Evolutionary conservation across 2,113 vertebrate species (phyloP), one percentile per base, ranked within the genome.

Genomic region (Vulpes vulpes): DNA sequence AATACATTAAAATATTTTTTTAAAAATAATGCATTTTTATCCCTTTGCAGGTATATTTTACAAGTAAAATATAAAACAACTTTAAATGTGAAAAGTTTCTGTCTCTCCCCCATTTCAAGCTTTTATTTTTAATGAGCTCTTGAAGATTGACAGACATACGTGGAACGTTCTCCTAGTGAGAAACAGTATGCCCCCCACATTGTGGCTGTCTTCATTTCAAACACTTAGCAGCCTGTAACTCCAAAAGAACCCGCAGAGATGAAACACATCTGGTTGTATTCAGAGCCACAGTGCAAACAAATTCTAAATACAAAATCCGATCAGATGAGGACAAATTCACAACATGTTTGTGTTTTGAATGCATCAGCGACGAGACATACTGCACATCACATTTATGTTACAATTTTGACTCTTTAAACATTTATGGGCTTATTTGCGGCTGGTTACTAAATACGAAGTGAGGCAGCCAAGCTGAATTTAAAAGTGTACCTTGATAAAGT

Each of bases 61-160:
- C 71, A 79, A 59, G 67, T 81, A 64, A 92, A 83, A 65, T 81
- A 55, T 78, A 82, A 82, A 11, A 55, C n/a, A 62, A 11, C 8
- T 62, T 92, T 86, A 65, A 78, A 55, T 69, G 19, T 83, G 49
- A 65, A 55, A 23, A 3, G 3, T 25, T 59, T 27, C 1, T 83
- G 83, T 80, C 38, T 2, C 15, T 2, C 20, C 11, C 22, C 38
- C n/a, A 53, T 83, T 93, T 55, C 0, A 5, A 85, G 30, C 78
- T 84, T 85, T 83, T 10, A 51, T 83, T 87, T 96, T 89, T 79
- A 90, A 76, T 62, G 78, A 92, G 96, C 49, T 32, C 32, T 65
- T 87, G 59, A 96, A 15, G 64, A 91, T 59, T 86, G 83, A 49
- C 16, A 88, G 55, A 53, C 84, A 69, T 76, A 4, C 0, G 8